Evolutionary conservation across 2,888 invertebrate genomes (phyloP).

Genomic region (Spilosoma lubricipeda): DNA sequence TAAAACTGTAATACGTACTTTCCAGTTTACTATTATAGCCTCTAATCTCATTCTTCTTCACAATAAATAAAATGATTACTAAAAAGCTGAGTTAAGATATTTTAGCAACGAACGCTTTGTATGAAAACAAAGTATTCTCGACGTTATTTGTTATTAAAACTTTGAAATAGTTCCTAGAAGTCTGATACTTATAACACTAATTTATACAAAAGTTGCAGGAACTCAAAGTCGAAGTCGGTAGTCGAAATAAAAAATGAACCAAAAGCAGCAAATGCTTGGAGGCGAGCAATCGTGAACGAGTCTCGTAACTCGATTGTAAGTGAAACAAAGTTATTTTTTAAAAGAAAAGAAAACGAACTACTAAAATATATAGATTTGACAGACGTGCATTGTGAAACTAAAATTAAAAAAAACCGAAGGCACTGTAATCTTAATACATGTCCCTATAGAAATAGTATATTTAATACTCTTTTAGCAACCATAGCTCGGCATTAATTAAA

Average conservation of each 20-base stretch:
- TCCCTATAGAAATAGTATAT: slow-evolving; percentile 32
- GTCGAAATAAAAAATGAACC: slow-evolving; percentile 56
- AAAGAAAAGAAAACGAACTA: slow-evolving; percentile 73
- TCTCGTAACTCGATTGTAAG: slow-evolving; percentile 58
- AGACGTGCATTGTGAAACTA: slow-evolving; percentile 57
- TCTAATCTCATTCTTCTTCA: slow-evolving; percentile 36
- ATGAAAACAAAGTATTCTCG: slow-evolving; percentile 46
- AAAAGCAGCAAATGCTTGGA: slow-evolving; percentile 54
- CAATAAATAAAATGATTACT: slow-evolving; percentile 47
- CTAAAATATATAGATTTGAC: slow-evolving; percentile 65
- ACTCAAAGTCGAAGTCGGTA: slow-evolving; percentile 37
- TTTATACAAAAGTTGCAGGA: slow-evolving; percentile 51
- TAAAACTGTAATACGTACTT: not conserved
- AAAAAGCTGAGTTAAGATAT: slow-evolving; percentile 43
- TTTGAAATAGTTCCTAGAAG: slow-evolving; percentile 51
- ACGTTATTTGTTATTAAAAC: slow-evolving; percentile 48
- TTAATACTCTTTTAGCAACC: not conserved
- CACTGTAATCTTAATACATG: slow-evolving; percentile 32
- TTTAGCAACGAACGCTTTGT: slow-evolving; percentile 46
- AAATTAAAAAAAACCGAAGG: slow-evolving; percentile 62
- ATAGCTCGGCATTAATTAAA: not conserved
- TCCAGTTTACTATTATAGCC: not conserved
- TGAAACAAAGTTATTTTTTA: slow-evolving; percentile 59
- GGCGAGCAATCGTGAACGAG: slow-evolving; percentile 61
- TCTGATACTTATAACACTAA: slow-evolving; percentile 52